A percentile compares a stretch with the other conserved stretches of the same genome.
These are phyloP conservation scores for Condylostylus longicornis DNA, from an alignment of 1,140 invertebrate genomes.

Conservation along the genomic window DNA sequence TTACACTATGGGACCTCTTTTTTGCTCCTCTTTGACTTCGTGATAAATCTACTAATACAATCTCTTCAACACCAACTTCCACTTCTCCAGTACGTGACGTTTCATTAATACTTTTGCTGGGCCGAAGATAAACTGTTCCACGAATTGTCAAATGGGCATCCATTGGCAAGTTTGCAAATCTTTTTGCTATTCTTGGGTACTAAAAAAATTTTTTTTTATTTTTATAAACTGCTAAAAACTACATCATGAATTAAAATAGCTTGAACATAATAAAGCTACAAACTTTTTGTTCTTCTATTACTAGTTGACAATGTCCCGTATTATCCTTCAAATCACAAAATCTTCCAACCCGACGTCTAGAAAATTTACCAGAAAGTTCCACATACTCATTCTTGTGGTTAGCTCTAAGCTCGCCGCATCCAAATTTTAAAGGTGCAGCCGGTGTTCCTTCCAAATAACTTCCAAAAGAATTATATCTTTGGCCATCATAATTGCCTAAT, in stretches of 20 bases:
- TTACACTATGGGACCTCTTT: conserved; percentile 26
- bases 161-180: conserved; percentile 32
- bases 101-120: conserved; percentile 27
- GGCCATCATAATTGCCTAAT: background rate
- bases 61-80: conserved; percentile 32
- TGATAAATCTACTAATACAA: conserved; percentile 27
- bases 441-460: conserved; percentile 10
- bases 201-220: conserved; percentile 9
- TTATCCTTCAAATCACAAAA: conserved; percentile 31
- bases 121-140: conserved; percentile 26
- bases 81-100: conserved; percentile 32
- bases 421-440: conserved; percentile 22
- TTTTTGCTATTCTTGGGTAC: conserved; percentile 27
- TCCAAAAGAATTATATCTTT: background rate
- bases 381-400: conserved; percentile 28
- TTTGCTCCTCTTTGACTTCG: conserved; percentile 18
- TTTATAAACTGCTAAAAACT: too few species aligned
- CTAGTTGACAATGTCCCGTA: conserved; percentile 31
- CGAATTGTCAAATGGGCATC: conserved; percentile 30
- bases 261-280: background rate
- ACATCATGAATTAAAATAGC: too few species aligned
- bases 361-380: conserved; percentile 28
- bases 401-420: conserved; percentile 30
- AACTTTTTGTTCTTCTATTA: conserved; percentile 29
- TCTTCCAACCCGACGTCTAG: conserved; percentile 29